These are phyloP conservation scores for Drosophila colorata DNA, from an alignment of 2,888 invertebrate genomes.

Conservation along the genomic window DNA sequence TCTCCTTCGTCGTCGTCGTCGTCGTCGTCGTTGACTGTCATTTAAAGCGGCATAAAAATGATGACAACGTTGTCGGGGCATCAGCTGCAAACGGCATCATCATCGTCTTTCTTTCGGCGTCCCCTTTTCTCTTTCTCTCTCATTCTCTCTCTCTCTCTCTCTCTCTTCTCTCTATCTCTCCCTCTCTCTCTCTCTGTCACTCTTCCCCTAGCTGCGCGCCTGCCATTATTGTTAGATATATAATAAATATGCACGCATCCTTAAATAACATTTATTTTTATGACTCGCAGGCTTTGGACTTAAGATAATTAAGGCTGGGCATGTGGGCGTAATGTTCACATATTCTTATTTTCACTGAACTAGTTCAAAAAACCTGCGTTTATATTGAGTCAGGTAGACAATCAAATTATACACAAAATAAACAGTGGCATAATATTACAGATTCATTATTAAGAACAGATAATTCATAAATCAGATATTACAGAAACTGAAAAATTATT, in stretches of 20 bases:
- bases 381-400: not conserved
- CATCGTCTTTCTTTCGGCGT: constrained; percentile 17
- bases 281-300: constrained; percentile 39
- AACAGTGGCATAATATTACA: no score
- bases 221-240: constrained; percentile 49
- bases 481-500: no score
- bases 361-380: constrained; percentile 7
- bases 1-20: constrained; percentile 7
- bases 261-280: constrained; percentile 55
- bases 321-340: not conserved
- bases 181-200: not conserved
- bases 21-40: constrained; percentile 50
- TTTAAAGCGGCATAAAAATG: constrained; percentile 66
- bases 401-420: not conserved
- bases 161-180: no score
- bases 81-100: constrained; percentile 55
- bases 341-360: not conserved
- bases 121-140: not conserved
- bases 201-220: constrained; percentile 7
- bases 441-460: no score
- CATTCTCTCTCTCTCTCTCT: no score
- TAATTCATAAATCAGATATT: no score
- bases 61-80: constrained; percentile 53
- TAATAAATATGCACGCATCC: constrained; percentile 57
- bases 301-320: constrained; percentile 45